phyloP scores from a whole-genome alignment of 2,797 vertebrate genomes.

The Tokudaia tokunoshimensis region DNA sequence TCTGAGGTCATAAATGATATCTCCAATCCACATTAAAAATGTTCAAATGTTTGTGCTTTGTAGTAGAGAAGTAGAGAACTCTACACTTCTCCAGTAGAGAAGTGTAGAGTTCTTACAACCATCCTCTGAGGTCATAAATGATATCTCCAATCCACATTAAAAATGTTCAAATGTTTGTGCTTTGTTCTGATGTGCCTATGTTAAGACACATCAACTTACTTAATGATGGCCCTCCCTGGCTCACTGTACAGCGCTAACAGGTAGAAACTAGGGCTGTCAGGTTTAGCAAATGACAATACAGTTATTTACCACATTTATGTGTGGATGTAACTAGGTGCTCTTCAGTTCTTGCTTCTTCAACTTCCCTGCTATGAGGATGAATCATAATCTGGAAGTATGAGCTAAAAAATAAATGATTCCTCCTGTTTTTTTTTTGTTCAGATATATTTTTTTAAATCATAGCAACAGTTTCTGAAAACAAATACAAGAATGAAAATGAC shows the following conservation, averaged over 20 bases:
- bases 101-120: neutral
- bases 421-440: neutral
- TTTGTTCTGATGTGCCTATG: neutral
- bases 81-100: constrained; percentile 5
- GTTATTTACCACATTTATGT: neutral
- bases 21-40: neutral
- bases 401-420: neutral
- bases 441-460: neutral
- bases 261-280: neutral
- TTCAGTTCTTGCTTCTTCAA: neutral
- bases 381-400: neutral
- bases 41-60: neutral
- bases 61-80: no score
- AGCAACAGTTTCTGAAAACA: neutral
- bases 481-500: neutral
- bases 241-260: neutral
- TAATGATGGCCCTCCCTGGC: neutral
- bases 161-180: neutral
- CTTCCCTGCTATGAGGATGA: neutral
- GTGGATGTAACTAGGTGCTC: neutral
- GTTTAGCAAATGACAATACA: neutral
- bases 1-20: constrained; percentile 9
- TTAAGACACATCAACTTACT: neutral
- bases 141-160: neutral
- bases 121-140: neutral